Conservation (phyloP, 1,140 invertebrate species). For the Brachionus paranguensis region DNA sequence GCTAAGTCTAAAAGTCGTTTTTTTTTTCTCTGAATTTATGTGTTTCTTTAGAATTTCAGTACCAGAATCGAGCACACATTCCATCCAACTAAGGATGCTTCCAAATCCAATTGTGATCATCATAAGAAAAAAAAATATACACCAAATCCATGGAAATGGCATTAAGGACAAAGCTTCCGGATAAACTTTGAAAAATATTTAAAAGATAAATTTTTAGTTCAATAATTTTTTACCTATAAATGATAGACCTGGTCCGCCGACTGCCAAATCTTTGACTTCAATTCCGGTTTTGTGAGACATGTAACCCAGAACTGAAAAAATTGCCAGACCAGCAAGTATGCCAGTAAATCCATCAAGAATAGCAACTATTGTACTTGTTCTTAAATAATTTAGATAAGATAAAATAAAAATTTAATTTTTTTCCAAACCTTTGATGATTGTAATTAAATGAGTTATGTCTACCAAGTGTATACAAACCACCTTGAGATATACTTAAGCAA, state of each 20-base stretch:
- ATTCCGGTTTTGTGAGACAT: conserved; percentile 45
- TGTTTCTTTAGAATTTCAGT: conserved; percentile 25
- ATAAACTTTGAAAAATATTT: conserved; percentile 63
- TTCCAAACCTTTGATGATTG: conserved; percentile 60
- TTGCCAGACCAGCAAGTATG: conserved; percentile 47
- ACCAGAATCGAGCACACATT: conserved; percentile 14
- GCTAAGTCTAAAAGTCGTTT: not conserved
- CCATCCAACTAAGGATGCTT: conserved; percentile 21
- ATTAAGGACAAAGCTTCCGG: conserved; percentile 87
- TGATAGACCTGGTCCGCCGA: conserved; percentile 35
- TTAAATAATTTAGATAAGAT: not conserved
- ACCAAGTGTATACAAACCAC: conserved; percentile 29
- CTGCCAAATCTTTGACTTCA: conserved; percentile 49
- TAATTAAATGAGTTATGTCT: conserved; percentile 37
- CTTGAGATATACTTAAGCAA: conserved; percentile 36
- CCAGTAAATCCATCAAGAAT: conserved; percentile 58
- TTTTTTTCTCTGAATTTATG: conserved; percentile 2
- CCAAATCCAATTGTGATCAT: conserved; percentile 77
- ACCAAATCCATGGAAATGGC: conserved; percentile 86
- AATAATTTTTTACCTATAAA: conserved; percentile 15
- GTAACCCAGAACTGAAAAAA: conserved; percentile 60
- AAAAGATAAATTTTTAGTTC: not conserved
- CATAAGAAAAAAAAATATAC: conserved; percentile 95
- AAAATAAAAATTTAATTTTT: conserved; percentile 65
- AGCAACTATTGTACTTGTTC: conserved; percentile 12